phyloP scores from a whole-genome alignment of 1,140 invertebrate species.

The Lepidostoma basale region DNA sequence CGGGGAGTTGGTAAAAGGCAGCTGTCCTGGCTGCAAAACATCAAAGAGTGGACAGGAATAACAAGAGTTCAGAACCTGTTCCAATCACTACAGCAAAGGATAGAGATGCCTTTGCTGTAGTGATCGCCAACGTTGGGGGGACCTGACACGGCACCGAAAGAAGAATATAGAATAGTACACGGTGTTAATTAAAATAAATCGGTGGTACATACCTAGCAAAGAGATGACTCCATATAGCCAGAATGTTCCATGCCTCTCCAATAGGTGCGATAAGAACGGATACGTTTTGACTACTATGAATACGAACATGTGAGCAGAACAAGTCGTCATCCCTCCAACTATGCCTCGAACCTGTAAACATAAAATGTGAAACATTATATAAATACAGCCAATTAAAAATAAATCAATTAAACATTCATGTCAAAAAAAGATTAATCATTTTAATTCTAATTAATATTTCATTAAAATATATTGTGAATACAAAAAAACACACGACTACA shows the following conservation, averaged over 20 bases:
- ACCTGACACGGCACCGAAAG: too few species aligned
- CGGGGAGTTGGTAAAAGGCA: too few species aligned
- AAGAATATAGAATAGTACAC: too few species aligned
- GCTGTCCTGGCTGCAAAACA: too few species aligned
- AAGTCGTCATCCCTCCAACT: conserved; percentile 70
- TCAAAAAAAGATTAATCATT: not conserved
- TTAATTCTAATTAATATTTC: too few species aligned
- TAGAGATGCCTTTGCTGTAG: too few species aligned
- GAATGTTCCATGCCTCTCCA: conserved; percentile 67
- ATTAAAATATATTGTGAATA: too few species aligned
- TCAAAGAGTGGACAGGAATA: too few species aligned
- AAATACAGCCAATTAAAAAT: conserved; percentile 10
- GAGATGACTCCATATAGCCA: conserved; percentile 69
- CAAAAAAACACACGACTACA: too few species aligned
- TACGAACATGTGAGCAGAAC: conserved; percentile 66
- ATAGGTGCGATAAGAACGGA: conserved; percentile 58
- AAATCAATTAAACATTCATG: not conserved
- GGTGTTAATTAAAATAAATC: conserved; percentile 42
- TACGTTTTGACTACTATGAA: conserved; percentile 75
- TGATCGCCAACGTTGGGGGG: too few species aligned
- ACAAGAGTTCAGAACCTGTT: too few species aligned
- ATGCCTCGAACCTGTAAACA: conserved; percentile 67
- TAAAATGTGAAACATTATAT: conserved; percentile 21
- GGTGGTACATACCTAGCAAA: conserved; percentile 55
- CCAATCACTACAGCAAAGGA: too few species aligned